phyloP scores from a whole-genome alignment of 2,888 invertebrate genomes.

The Crossocerus cetratus region DNA sequence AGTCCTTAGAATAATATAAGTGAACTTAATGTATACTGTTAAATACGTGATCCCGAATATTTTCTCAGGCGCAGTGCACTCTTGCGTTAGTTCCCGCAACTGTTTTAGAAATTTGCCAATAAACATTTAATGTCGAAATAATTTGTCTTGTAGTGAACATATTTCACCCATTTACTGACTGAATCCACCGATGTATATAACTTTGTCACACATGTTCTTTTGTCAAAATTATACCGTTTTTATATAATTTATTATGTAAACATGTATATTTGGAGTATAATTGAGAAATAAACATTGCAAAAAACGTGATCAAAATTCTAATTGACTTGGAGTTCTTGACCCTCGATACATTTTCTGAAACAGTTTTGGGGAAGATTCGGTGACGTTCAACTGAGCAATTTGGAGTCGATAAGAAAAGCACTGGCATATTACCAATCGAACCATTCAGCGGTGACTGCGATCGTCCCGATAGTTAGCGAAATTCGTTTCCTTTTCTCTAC shows the following conservation, averaged over 20 bases:
- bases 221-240: constrained; percentile 75
- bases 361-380: constrained; percentile 75
- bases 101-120: constrained; percentile 73
- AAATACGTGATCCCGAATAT: constrained; percentile 14
- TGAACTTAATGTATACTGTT: constrained; percentile 14
- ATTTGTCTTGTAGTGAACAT: constrained; percentile 57
- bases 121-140: constrained; percentile 63
- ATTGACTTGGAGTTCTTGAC: constrained; percentile 70
- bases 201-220: constrained; percentile 70
- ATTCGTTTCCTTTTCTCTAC: constrained; percentile 40
- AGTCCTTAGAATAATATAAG: constrained; percentile 15
- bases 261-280: constrained; percentile 76
- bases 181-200: constrained; percentile 74
- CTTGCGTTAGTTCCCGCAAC: constrained; percentile 74
- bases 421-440: constrained; percentile 15
- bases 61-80: constrained; percentile 63
- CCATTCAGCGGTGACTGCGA: constrained; percentile 48
- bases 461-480: constrained; percentile 61
- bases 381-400: constrained; percentile 26
- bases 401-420: constrained; percentile 24
- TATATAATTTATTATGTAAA: constrained; percentile 76
- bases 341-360: constrained; percentile 73
- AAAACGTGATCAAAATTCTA: constrained; percentile 68
- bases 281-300: constrained; percentile 75
- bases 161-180: constrained; percentile 64